Evolutionary conservation across 1,140 invertebrate species (phyloP).

Genomic region (Drosophila tristis): DNA sequence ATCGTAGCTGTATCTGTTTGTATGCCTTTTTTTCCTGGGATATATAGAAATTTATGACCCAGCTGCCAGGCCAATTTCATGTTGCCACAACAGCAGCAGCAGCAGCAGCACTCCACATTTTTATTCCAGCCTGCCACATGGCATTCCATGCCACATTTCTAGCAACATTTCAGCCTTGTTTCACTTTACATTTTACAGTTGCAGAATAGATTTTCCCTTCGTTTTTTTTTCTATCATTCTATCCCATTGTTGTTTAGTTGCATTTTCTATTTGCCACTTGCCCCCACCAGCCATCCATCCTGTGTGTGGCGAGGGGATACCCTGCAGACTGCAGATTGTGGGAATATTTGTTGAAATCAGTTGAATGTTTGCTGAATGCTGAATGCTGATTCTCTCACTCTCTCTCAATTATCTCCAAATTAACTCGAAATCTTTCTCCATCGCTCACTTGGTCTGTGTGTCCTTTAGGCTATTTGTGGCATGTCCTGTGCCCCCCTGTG

Average conservation of each 20-base stretch:
- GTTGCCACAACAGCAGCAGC: slow-evolving; percentile 38
- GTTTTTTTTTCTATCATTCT: slow-evolving; percentile 1
- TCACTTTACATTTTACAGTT: background rate
- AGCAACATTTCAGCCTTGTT: slow-evolving; percentile 25
- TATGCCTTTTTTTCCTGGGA: background rate
- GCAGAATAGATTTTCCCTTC: background rate
- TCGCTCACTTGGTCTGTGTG: too few species aligned
- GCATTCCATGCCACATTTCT: slow-evolving; percentile 17
- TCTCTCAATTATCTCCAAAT: too few species aligned
- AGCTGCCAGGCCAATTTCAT: slow-evolving; percentile 69
- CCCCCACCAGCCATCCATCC: too few species aligned
- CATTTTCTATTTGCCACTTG: slow-evolving; percentile 2
- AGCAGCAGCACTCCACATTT: background rate
- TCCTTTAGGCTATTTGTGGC: too few species aligned
- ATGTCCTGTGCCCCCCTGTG: background rate
- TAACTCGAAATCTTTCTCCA: too few species aligned
- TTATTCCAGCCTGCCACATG: slow-evolving; percentile 10
- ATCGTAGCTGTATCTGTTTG: background rate
- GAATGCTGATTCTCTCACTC: too few species aligned
- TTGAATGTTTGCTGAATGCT: too few species aligned
- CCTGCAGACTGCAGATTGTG: too few species aligned
- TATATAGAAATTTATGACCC: slow-evolving; percentile 68
- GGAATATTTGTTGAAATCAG: too few species aligned
- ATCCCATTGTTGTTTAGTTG: slow-evolving; percentile 2
- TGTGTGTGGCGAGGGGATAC: too few species aligned